phyloP scores from a whole-genome alignment of 2,113 vertebrate species.

The Pseudopodoces humilis region DNA sequence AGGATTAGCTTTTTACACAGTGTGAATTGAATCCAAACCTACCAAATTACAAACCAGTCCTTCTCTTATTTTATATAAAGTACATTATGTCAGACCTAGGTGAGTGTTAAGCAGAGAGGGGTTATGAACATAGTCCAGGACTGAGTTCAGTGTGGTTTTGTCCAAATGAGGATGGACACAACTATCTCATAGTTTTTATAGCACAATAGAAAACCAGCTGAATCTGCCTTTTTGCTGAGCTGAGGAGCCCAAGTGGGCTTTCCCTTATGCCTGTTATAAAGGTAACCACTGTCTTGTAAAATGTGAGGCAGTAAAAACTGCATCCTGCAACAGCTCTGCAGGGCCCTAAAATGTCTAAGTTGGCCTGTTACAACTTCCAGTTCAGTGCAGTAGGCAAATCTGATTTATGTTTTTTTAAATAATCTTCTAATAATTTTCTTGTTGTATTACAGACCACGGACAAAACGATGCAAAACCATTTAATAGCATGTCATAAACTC shows the following conservation, averaged over 20 bases:
- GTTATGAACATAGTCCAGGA: not conserved
- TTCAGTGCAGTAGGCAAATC: not conserved
- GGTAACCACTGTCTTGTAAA: constrained; percentile 39
- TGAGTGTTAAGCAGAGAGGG: not conserved
- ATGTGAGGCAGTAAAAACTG: not conserved
- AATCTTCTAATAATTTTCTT: not conserved
- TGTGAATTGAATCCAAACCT: not conserved
- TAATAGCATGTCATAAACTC: not conserved
- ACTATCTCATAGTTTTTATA: not conserved
- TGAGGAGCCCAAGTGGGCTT: not conserved
- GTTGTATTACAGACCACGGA: not conserved
- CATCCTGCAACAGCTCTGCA: not conserved
- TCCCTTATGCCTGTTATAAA: not conserved
- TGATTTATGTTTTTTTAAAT: not conserved
- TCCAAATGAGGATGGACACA: not conserved
- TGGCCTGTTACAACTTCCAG: not conserved
- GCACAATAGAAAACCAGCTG: not conserved
- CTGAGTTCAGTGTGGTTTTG: not conserved
- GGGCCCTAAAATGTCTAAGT: not conserved
- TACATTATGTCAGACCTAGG: not conserved
- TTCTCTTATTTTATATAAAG: not conserved
- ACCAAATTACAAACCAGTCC: not conserved
- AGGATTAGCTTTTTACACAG: not conserved
- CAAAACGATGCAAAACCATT: not conserved
- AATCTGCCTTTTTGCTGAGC: not conserved